Evolutionary conservation across 1,140 invertebrate genomes (phyloP).

Genomic region (Drosophila kurseongensis): DNA sequence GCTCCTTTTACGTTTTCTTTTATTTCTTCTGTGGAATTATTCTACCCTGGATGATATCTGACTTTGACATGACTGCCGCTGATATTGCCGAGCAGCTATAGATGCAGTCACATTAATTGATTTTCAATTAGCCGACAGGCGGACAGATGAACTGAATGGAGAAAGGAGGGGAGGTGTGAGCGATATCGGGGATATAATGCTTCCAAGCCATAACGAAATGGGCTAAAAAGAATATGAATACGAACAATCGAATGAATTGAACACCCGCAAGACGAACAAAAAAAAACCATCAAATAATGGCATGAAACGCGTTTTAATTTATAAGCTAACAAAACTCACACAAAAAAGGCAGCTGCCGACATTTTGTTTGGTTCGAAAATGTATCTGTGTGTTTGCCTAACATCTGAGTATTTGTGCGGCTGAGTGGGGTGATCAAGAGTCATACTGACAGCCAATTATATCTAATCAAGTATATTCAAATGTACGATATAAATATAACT

Average conservation of each 20-base stretch:
- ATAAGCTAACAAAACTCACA: conserved; percentile 53
- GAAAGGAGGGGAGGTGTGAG: not conserved
- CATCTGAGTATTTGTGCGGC: conserved; percentile 10
- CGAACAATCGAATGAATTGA: conserved; percentile 49
- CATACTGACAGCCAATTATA: conserved; percentile 77
- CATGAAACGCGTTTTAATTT: conserved; percentile 67
- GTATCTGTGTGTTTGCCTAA: conserved; percentile 29
- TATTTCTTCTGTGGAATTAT: conserved; percentile 12
- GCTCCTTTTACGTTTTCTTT: not conserved
- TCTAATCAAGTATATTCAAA: conserved; percentile 58
- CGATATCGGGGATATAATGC: conserved; percentile 31
- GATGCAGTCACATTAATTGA: conserved; percentile 74
- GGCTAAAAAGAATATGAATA: conserved; percentile 57
- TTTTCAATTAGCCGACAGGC: conserved; percentile 74
- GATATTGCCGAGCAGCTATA: conserved; percentile 30
- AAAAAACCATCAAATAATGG: conserved; percentile 21
- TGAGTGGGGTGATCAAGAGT: conserved; percentile 51
- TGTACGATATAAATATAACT: conserved; percentile 15
- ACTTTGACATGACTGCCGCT: conserved; percentile 44
- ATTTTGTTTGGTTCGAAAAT: conserved; percentile 52
- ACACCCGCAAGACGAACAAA: conserved; percentile 4
- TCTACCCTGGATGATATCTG: conserved; percentile 31
- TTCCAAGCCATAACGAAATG: conserved; percentile 47
- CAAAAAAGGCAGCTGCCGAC: conserved; percentile 59
- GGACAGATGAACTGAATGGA: conserved; percentile 15